phyloP scores from a whole-genome alignment of 1,140 invertebrate genomes.

The Lordiphosa collinella region DNA sequence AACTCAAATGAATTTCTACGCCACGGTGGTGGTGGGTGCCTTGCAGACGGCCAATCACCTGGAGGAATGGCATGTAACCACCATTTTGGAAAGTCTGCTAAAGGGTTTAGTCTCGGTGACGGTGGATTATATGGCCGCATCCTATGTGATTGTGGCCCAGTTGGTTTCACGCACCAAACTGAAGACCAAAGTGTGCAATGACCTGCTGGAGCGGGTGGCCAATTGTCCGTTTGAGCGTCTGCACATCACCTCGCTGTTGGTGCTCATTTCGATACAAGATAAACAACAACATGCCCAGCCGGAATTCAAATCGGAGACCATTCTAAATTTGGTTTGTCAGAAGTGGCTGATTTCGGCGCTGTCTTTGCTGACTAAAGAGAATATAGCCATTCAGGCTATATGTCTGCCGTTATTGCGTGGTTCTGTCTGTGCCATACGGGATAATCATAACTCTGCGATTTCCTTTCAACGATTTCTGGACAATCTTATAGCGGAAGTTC shows the following conservation, averaged over 20 bases:
- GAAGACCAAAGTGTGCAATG: constrained; percentile 82
- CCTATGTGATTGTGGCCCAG: constrained; percentile 87
- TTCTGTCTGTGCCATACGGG: constrained; percentile 44
- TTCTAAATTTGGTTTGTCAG: constrained; percentile 57
- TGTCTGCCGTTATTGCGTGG: constrained; percentile 53
- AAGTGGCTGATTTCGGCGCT: constrained; percentile 56
- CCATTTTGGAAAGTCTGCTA: constrained; percentile 85
- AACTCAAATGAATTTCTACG: constrained; percentile 89
- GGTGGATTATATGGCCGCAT: constrained; percentile 86
- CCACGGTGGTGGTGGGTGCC: constrained; percentile 85
- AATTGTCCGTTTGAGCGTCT: constrained; percentile 58
- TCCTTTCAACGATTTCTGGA: constrained; percentile 55
- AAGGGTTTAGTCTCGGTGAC: constrained; percentile 85
- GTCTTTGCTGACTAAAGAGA: constrained; percentile 43
- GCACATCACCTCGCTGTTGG: constrained; percentile 77
- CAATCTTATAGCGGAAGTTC: constrained; percentile 46
- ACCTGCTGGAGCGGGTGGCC: constrained; percentile 58
- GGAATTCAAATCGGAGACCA: constrained; percentile 63
- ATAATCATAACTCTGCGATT: constrained; percentile 8
- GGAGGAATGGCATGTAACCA: constrained; percentile 85
- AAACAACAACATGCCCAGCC: constrained; percentile 79
- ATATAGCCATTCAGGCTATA: constrained; percentile 55
- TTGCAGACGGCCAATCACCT: constrained; percentile 82
- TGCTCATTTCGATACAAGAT: constrained; percentile 84
- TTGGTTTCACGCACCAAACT: constrained; percentile 85